Conservation (phyloP, 2,113 vertebrate genomes). For the Podilymbus podiceps region DNA sequence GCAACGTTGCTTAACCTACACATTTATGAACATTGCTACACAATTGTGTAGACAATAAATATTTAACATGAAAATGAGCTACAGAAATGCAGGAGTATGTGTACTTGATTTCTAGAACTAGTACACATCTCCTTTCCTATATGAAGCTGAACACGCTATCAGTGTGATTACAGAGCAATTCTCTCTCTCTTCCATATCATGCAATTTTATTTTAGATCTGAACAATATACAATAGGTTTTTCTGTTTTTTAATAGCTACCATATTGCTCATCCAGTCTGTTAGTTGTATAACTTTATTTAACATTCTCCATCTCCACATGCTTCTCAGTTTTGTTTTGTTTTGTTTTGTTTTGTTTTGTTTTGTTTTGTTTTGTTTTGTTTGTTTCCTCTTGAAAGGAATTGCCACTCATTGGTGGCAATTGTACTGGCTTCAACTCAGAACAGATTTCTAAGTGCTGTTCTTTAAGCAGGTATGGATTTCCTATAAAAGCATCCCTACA, state of each 20-base stretch:
- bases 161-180: constrained; percentile 29
- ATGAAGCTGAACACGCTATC: constrained; percentile 3
- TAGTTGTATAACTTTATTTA: constrained; percentile 19
- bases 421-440: background rate
- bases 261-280: constrained; percentile 24
- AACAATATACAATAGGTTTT: constrained; percentile 38
- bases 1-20: background rate
- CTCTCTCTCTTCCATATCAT: background rate
- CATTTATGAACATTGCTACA: background rate
- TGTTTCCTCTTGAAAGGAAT: background rate
- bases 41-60: background rate
- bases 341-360: too few species aligned
- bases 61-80: background rate
- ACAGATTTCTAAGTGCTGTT: background rate
- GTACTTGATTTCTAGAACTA: background rate
- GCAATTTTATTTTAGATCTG: constrained; percentile 17
- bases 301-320: background rate
- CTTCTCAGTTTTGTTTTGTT: too few species aligned
- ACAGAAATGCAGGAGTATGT: background rate
- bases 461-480: background rate
- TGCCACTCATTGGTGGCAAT: background rate
- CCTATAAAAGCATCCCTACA: background rate
- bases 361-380: too few species aligned
- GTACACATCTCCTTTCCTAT: background rate
- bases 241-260: constrained; percentile 50